Percentiles rank a stretch among this genome's conserved stretches.
Evolutionary conservation across 2,797 vertebrate species (phyloP).

Genomic region (Champsocephalus esox): DNA sequence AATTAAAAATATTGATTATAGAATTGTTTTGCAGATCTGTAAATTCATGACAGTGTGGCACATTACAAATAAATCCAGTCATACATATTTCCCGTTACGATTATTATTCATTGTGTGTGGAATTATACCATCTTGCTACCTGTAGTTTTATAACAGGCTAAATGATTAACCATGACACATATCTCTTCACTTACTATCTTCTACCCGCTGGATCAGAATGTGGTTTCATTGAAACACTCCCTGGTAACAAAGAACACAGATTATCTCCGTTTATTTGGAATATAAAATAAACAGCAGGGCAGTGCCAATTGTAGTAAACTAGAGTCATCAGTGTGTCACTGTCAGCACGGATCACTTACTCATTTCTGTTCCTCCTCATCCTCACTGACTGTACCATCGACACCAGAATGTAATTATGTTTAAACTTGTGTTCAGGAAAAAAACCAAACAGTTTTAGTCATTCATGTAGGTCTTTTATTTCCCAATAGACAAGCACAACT

Average conservation of each 20-base stretch:
- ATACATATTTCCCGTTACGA: background rate
- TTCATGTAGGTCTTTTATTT: conserved; percentile 55
- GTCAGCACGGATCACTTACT: background rate
- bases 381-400: background rate
- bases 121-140: background rate
- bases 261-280: conserved; percentile 9
- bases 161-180: background rate
- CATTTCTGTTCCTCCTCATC: background rate
- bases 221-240: conserved; percentile 36
- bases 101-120: conserved; percentile 1
- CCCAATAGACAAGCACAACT: conserved; percentile 19
- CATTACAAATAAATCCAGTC: background rate
- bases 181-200: background rate
- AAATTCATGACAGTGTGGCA: background rate
- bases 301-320: background rate
- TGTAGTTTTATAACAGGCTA: background rate
- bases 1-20: background rate
- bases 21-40: background rate
- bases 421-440: background rate
- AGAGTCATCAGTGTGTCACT: background rate
- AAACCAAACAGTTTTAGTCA: background rate
- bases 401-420: background rate
- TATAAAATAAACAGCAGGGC: conserved; percentile 27
- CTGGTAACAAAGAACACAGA: conserved; percentile 18
- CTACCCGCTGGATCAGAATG: background rate